These are phyloP conservation scores for Murina feae DNA, from an alignment of 2,113 vertebrate species.

Conservation along the genomic window DNA sequence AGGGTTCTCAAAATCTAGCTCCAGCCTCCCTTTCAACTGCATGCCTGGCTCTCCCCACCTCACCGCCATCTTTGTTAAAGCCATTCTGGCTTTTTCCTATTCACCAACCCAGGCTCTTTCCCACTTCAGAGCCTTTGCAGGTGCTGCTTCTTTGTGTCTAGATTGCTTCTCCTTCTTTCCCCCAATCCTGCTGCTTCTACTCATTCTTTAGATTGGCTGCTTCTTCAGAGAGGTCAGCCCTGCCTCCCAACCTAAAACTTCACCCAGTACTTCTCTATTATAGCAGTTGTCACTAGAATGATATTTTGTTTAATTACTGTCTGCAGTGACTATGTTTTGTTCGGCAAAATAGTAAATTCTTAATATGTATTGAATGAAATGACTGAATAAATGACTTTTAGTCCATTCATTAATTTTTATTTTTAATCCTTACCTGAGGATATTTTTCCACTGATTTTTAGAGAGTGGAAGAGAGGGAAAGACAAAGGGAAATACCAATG, in stretches of 20 bases:
- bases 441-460: too few relatives aligned
- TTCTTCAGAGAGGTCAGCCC: neutral
- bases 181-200: neutral
- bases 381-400: neutral
- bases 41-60: neutral
- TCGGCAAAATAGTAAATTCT: neutral
- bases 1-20: neutral
- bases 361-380: neutral
- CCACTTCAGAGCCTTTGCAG: neutral
- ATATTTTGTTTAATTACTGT: neutral
- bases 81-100: neutral
- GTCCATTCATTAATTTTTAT: neutral
- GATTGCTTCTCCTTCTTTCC: neutral
- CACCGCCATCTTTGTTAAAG: neutral
- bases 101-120: neutral
- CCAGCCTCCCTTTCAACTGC: neutral
- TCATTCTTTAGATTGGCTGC: neutral
- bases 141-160: neutral
- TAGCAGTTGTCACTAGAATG: neutral
- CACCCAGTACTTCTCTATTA: neutral
- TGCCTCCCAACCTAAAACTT: neutral
- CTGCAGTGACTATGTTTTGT: neutral
- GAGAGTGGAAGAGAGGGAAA: too few relatives aligned
- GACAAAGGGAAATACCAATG: too few relatives aligned
- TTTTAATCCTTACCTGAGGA: too few relatives aligned